Evolutionary conservation across 2,888 invertebrate genomes (phyloP).

Genomic region (Brachyptera putata): DNA sequence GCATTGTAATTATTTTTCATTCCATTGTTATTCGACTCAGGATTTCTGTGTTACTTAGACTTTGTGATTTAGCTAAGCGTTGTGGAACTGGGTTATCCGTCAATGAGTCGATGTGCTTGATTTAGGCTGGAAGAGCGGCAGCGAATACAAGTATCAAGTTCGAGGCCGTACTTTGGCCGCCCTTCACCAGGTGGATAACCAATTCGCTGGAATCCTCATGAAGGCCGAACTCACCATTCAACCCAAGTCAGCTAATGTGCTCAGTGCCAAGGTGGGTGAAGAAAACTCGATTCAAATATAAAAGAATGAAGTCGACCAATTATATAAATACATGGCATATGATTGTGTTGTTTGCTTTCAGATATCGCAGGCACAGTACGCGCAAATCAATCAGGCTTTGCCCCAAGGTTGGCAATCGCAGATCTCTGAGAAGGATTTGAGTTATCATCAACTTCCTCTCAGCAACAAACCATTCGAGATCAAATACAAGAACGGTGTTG

Average conservation of each 20-base stretch:
- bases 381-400: constrained; percentile 52
- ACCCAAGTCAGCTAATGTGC: constrained; percentile 39
- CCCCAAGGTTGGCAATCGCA: constrained; percentile 48
- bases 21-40: no score
- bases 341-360: no score
- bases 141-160: constrained; percentile 39
- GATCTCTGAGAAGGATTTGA: constrained; percentile 49
- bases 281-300: no score
- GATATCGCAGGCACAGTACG: constrained; percentile 52
- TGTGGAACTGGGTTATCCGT: no score
- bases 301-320: no score
- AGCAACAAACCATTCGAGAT: constrained; percentile 60
- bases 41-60: no score
- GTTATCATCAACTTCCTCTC: constrained; percentile 52
- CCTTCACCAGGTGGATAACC: constrained; percentile 53
- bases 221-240: constrained; percentile 55
- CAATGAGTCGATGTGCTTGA: no score
- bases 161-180: constrained; percentile 55
- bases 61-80: no score
- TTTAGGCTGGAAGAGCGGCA: constrained; percentile 20
- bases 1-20: no score
- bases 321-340: no score
- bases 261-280: constrained; percentile 35
- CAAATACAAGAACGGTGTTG: constrained; percentile 56
- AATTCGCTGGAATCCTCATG: constrained; percentile 52